phyloP scores from a whole-genome alignment of 2,888 invertebrate species.

The Psylliodes chrysocephalus region DNA sequence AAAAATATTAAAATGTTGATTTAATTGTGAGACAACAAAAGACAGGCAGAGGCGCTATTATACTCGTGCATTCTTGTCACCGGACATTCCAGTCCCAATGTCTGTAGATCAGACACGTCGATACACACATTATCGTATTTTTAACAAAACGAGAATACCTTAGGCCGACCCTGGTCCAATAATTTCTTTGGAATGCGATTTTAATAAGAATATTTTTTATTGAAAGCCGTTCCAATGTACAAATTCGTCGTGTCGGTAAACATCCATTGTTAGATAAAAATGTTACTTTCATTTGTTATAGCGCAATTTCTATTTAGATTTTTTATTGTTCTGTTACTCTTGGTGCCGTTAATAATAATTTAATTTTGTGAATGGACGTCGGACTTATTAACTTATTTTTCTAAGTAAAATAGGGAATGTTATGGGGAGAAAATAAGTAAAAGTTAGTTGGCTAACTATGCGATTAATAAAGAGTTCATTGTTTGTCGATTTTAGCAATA shows the following conservation, averaged over 20 bases:
- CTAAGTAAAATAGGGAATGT: neutral
- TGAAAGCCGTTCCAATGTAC: constrained; percentile 9
- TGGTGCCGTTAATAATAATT: neutral
- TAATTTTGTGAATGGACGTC: constrained; percentile 7
- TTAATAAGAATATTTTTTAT: constrained; percentile 25
- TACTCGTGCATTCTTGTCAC: too few species aligned
- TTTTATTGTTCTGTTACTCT: neutral
- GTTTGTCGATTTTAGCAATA: too few species aligned
- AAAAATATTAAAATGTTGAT: too few species aligned
- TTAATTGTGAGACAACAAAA: too few species aligned
- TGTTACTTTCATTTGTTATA: constrained; percentile 25
- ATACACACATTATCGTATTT: too few species aligned
- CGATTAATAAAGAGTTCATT: neutral
- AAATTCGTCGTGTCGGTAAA: constrained; percentile 19
- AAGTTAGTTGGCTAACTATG: neutral
- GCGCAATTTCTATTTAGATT: constrained; percentile 16
- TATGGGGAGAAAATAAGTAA: neutral
- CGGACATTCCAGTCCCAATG: too few species aligned
- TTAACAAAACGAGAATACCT: too few species aligned
- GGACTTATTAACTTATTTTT: neutral
- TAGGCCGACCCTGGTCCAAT: constrained; percentile 1
- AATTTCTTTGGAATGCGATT: constrained; percentile 14
- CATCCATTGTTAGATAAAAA: constrained; percentile 23
- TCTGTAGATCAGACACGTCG: too few species aligned
- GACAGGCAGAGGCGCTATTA: too few species aligned